phyloP scores from a whole-genome alignment of 2,888 invertebrate genomes.

The Corbicula japonica region DNA sequence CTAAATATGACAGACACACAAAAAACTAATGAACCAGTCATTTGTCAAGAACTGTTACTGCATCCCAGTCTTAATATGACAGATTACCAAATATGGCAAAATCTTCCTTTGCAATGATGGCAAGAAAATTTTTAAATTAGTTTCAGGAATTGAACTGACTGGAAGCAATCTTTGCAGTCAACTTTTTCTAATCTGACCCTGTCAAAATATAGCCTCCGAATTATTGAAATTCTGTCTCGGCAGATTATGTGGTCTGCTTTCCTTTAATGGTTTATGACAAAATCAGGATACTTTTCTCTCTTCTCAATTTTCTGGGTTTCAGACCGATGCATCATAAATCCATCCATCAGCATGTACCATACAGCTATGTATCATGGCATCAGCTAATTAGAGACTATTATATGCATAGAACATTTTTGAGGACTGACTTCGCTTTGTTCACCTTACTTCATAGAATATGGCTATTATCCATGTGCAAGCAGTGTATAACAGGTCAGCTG shows the following conservation, averaged over 20 bases:
- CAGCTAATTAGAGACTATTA: constrained; percentile 7
- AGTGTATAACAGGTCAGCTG: too few relatives aligned
- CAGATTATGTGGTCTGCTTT: constrained; percentile 14
- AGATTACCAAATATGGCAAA: constrained; percentile 16
- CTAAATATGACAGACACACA: constrained; percentile 6
- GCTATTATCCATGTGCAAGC: too few relatives aligned
- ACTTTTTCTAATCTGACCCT: constrained; percentile 39
- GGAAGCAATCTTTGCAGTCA: neutral
- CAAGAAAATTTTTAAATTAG: constrained; percentile 24
- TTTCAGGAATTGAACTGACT: constrained; percentile 10
- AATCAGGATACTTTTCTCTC: constrained; percentile 1
- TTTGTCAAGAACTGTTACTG: constrained; percentile 28
- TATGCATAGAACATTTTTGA: too few relatives aligned
- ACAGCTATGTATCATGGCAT: too few relatives aligned
- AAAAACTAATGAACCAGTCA: constrained; percentile 32
- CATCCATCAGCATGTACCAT: constrained; percentile 20
- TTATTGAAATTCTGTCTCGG: constrained; percentile 44
- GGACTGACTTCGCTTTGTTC: too few relatives aligned
- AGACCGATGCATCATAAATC: constrained; percentile 3
- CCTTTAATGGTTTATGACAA: constrained; percentile 20
- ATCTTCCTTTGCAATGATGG: constrained; percentile 3
- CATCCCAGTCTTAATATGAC: constrained; percentile 18
- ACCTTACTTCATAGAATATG: too few relatives aligned
- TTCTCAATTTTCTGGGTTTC: neutral
- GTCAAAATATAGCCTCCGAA: constrained; percentile 33